phyloP scores from a whole-genome alignment of 2,113 vertebrate genomes.

The Periophthalmus modestus region DNA sequence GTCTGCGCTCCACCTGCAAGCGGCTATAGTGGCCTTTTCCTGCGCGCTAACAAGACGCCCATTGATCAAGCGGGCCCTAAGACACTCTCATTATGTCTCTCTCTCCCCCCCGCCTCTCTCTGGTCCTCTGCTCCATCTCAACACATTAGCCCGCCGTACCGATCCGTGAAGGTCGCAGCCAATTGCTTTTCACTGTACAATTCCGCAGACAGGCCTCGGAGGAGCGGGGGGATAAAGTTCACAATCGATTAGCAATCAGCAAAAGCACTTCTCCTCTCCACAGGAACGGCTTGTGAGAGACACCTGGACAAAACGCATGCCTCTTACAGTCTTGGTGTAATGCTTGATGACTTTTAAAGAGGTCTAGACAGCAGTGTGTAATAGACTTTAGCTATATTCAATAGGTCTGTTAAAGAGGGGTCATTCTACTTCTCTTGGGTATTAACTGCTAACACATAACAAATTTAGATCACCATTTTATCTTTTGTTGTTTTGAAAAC shows the following conservation, averaged over 20 bases:
- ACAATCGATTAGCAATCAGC: conserved; percentile 45
- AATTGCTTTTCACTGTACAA: conserved; percentile 66
- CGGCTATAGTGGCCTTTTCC: conserved; percentile 63
- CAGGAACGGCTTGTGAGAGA: conserved; percentile 7
- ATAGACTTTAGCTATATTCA: neutral
- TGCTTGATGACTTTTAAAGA: neutral
- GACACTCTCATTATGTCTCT: conserved; percentile 77
- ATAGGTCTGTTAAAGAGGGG: no score
- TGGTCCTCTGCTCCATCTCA: conserved; percentile 62
- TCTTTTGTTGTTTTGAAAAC: no score
- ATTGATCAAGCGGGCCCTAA: conserved; percentile 78
- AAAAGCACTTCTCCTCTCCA: conserved; percentile 22
- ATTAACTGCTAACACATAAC: no score
- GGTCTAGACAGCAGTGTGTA: neutral
- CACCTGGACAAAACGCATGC: neutral
- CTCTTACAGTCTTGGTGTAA: neutral
- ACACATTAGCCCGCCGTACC: conserved; percentile 65
- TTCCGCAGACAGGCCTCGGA: conserved; percentile 28
- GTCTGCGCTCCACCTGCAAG: conserved; percentile 64
- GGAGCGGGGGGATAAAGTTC: conserved; percentile 34
- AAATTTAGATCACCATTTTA: no score
- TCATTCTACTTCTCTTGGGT: no score
- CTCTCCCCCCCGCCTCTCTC: conserved; percentile 51
- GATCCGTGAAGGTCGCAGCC: conserved; percentile 62
- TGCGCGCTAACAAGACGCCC: conserved; percentile 72